Evolutionary conservation across 2,113 vertebrate species (phyloP).

Genomic region (Gasterosteus nipponicus): DNA sequence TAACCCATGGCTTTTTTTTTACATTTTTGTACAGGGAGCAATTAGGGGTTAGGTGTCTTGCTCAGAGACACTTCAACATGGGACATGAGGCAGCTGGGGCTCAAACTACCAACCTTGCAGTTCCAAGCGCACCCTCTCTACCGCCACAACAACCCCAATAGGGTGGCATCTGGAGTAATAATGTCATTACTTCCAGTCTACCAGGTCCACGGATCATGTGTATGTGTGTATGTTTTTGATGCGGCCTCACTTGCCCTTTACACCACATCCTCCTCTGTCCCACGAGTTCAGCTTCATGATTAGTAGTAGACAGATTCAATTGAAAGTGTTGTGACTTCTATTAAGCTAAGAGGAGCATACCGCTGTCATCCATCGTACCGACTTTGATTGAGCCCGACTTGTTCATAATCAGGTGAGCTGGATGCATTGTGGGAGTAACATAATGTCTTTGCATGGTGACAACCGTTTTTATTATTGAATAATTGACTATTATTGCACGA

Average conservation of each 20-base stretch:
- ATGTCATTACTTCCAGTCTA: background rate
- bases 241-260: background rate
- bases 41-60: too few species aligned
- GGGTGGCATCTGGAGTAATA: too few species aligned
- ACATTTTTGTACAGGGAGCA: too few species aligned
- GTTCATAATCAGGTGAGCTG: background rate
- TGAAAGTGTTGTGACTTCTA: constrained; percentile 7
- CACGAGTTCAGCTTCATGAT: constrained; percentile 20
- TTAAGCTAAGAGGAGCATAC: background rate
- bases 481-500: too few species aligned
- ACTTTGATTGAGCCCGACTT: background rate
- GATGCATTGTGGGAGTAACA: background rate
- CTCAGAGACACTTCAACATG: too few species aligned
- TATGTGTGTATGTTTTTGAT: background rate
- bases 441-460: background rate
- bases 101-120: too few species aligned
- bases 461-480: background rate
- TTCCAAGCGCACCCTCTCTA: too few species aligned
- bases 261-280: background rate
- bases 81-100: too few species aligned
- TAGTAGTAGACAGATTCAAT: constrained; percentile 19
- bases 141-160: too few species aligned
- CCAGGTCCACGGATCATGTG: background rate
- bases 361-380: background rate
- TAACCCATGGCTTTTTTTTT: too few species aligned